Conservation (phyloP, 2,888 invertebrate species). For the Trachelus stipa region DNA sequence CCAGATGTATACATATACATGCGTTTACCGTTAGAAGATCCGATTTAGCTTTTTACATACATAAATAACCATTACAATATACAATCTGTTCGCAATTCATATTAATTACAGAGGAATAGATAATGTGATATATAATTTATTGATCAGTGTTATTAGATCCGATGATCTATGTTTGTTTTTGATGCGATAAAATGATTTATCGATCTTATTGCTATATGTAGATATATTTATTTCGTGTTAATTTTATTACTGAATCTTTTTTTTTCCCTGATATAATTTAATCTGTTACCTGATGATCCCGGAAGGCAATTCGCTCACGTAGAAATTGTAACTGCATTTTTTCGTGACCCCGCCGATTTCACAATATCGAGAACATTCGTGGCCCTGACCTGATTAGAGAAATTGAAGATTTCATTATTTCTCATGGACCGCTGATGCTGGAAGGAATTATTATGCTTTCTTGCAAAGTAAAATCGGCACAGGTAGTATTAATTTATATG, state of each 20-base stretch:
- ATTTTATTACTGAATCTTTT: background rate
- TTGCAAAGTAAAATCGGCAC: background rate
- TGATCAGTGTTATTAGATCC: background rate
- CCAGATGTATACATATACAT: background rate
- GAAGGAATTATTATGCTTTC: background rate
- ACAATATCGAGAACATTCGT: slow-evolving; percentile 47
- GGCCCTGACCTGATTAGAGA: slow-evolving; percentile 29
- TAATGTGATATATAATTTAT: background rate
- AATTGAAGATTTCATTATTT: slow-evolving; percentile 6
- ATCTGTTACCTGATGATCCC: background rate
- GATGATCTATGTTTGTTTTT: background rate
- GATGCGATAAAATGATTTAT: background rate
- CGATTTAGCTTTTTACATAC: background rate
- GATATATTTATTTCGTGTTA: background rate
- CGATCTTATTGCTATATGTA: background rate
- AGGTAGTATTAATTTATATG: background rate
- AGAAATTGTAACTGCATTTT: slow-evolving; percentile 47
- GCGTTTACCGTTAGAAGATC: background rate
- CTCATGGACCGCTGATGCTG: background rate
- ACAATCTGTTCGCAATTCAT: background rate
- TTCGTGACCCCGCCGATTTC: slow-evolving; percentile 26
- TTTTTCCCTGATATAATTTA: background rate
- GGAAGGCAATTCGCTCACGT: slow-evolving; percentile 31
- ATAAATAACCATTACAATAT: background rate
- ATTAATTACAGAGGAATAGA: background rate